Percentiles rank a stretch among this genome's conserved stretches.
Conservation (phyloP, 2,113 vertebrate genomes). For the Spilogale gracilis region DNA sequence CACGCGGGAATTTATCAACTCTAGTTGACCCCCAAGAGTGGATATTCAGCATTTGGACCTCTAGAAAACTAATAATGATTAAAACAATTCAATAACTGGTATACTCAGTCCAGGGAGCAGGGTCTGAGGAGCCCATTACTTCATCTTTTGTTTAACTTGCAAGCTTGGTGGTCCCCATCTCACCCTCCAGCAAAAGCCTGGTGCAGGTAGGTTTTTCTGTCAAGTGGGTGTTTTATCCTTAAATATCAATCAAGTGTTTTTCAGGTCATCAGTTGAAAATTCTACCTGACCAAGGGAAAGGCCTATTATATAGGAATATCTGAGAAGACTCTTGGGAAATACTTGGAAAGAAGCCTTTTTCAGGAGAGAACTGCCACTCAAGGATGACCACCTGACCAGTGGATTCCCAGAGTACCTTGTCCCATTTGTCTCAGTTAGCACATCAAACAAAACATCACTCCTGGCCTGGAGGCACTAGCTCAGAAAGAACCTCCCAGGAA, state of each 20-base stretch:
- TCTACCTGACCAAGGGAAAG: not conserved
- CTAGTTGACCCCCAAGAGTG: not conserved
- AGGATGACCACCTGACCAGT: not conserved
- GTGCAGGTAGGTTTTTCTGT: not conserved
- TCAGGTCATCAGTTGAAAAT: not conserved
- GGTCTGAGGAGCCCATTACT: not conserved
- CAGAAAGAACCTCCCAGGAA: not conserved
- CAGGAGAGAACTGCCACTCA: not conserved
- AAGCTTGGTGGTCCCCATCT: not conserved
- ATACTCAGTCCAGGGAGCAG: not conserved
- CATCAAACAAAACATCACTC: not conserved
- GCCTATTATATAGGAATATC: not conserved
- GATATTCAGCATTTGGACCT: not conserved
- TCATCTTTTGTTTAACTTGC: not conserved
- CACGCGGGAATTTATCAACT: not conserved
- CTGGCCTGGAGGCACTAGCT: not conserved
- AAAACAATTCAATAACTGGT: not conserved
- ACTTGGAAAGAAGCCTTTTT: not conserved
- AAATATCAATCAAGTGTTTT: slow-evolving; percentile 37
- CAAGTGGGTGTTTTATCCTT: not conserved
- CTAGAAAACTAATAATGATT: not conserved
- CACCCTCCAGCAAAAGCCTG: not conserved
- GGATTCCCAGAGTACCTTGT: not conserved
- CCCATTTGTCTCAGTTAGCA: not conserved
- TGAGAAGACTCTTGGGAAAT: not conserved